phyloP scores from a whole-genome alignment of 2,888 invertebrate species.

The Holacanthella duospinosa region DNA sequence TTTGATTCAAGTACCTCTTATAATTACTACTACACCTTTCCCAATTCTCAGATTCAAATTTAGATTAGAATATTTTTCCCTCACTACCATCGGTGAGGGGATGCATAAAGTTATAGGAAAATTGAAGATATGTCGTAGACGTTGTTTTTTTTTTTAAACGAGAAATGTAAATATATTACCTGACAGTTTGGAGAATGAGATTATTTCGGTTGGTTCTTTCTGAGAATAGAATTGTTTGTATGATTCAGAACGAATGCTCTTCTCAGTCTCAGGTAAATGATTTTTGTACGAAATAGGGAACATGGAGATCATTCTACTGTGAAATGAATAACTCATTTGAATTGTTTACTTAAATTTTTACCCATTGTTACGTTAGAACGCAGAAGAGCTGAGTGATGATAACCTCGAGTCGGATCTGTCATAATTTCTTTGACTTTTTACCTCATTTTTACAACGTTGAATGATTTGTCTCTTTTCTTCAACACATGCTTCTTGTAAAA shows the following conservation, averaged over 20 bases:
- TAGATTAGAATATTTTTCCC: no score
- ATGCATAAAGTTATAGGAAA: no score
- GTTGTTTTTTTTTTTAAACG: no score
- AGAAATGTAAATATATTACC: no score
- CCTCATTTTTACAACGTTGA: background rate
- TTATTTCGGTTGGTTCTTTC: no score
- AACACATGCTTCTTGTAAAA: no score
- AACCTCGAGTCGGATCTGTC: conserved; percentile 1
- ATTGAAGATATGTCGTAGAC: no score
- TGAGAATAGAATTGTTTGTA: background rate
- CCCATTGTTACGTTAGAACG: background rate
- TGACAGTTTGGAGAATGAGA: no score
- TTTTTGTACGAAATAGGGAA: background rate
- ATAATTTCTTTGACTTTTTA: background rate
- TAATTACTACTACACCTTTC: no score
- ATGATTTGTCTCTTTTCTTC: background rate
- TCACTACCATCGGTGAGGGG: no score
- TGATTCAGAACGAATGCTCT: background rate
- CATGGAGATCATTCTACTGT: background rate
- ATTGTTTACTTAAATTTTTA: background rate
- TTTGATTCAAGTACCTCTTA: no score
- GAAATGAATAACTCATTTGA: background rate
- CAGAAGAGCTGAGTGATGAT: background rate
- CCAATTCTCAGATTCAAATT: no score
- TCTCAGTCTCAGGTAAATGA: background rate